Evolutionary conservation across 1,140 invertebrate genomes (phyloP).

Genomic region (Chrysoperla carnea): DNA sequence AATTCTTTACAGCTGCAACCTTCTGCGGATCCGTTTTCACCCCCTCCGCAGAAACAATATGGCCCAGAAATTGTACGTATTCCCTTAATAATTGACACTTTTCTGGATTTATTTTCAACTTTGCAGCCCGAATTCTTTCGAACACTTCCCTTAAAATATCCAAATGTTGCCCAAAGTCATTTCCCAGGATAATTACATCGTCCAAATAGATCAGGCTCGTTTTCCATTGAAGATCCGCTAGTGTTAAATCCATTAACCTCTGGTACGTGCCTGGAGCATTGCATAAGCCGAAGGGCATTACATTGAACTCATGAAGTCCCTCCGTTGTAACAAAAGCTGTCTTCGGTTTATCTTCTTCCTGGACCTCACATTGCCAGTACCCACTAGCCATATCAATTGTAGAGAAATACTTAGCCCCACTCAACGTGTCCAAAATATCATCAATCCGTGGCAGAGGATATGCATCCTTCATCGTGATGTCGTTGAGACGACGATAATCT

Average conservation of each 20-base stretch:
- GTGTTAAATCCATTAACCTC: slow-evolving; percentile 10
- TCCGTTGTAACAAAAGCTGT: slow-evolving; percentile 20
- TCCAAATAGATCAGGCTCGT: slow-evolving; percentile 21
- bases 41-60: too few relatives aligned
- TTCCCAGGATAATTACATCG: slow-evolving; percentile 21
- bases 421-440: slow-evolving; percentile 17
- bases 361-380: slow-evolving; percentile 24
- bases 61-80: too few relatives aligned
- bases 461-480: slow-evolving; percentile 16
- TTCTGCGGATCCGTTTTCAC: too few relatives aligned
- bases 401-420: slow-evolving; percentile 21
- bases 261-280: slow-evolving; percentile 11
- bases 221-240: too few relatives aligned
- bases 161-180: slow-evolving; percentile 19
- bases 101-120: slow-evolving; percentile 16
- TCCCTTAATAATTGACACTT: too few relatives aligned
- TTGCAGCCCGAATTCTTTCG: slow-evolving; percentile 11
- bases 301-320: slow-evolving; percentile 13
- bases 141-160: slow-evolving; percentile 18
- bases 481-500: slow-evolving; percentile 27
- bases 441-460: slow-evolving; percentile 16
- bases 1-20: too few relatives aligned
- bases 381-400: slow-evolving; percentile 26
- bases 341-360: slow-evolving; percentile 16
- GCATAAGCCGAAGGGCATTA: slow-evolving; percentile 6